Evolutionary conservation across 2,888 invertebrate genomes (phyloP), one percentile per base, ranked within the genome.

Genomic region (Melanostoma mellinum): DNA sequence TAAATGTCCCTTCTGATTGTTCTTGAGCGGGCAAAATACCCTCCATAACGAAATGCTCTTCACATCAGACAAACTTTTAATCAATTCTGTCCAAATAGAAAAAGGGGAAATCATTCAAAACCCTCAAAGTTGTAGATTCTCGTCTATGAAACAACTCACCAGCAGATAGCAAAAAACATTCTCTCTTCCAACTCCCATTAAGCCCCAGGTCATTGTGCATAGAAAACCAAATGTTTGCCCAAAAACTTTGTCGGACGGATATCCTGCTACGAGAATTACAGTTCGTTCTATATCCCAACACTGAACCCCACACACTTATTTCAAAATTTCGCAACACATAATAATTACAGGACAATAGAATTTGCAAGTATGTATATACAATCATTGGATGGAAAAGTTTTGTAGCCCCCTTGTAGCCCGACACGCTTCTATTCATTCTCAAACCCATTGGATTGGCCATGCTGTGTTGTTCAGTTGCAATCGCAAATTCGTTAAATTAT

Each of bases 251-350:
- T 74, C 78, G 60, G 71, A 68, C 77, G 77, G 77, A 82, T 72
- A 72, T 84, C 80, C 76, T 73, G 77, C 74, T 73, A 68, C 58
- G 68, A 74, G 48, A 72, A 76, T 85, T 69, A 68, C 86, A 87
- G 87, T 81, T 86, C 87, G 86, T 86, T 65, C 4, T 35, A 44
- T 40, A 46, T 55, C 44, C 52, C 55, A 42, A 9, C 46, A 56
- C 35, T 30, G 10, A 44, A 38, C 33, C 87, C 88, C 88, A 88
- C 88, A 88, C 88, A 88, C 87, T 88, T 89, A 89, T 32, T 36
- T 88, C 86, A 87, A 88, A 86, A 87, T 87, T 77, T 85, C 56
- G 89, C 86, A 86, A 87, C 88, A 89, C 88, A 20, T 20, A 89
- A 89, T 89, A 89, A 89, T 89, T 89, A 88, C 86, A 86, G 86